phyloP scores from a whole-genome alignment of 2,888 invertebrate genomes.

The Agrochola lychnidis region DNA sequence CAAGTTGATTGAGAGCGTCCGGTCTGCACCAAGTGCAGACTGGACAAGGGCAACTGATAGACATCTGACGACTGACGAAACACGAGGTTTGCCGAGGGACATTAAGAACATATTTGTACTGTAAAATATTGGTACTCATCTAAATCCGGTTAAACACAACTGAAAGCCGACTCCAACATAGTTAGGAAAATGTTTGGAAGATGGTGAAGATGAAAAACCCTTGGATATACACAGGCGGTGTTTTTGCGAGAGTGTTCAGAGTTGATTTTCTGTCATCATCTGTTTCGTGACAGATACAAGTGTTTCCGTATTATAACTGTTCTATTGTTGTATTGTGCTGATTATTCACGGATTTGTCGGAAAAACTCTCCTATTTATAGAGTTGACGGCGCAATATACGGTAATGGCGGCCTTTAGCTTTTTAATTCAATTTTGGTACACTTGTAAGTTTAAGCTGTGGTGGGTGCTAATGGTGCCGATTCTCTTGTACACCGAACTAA shows the following conservation, averaged over 20 bases:
- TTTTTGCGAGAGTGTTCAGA: too few species aligned
- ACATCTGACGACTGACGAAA: too few species aligned
- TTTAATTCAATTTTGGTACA: background rate
- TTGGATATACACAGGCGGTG: too few species aligned
- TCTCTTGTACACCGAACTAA: too few species aligned
- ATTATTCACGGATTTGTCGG: slow-evolving; percentile 58
- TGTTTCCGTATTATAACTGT: slow-evolving; percentile 62
- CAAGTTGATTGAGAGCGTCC: too few species aligned
- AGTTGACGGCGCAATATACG: slow-evolving; percentile 31
- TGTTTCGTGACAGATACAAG: slow-evolving; percentile 21
- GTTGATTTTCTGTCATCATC: slow-evolving; percentile 9
- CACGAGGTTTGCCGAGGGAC: too few species aligned
- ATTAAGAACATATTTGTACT: too few species aligned
- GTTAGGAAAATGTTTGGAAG: background rate
- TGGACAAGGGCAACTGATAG: too few species aligned
- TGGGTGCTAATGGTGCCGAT: too few species aligned
- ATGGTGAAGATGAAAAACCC: background rate
- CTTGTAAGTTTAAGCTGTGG: too few species aligned
- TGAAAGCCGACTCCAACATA: background rate
- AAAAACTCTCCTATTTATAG: slow-evolving; percentile 50
- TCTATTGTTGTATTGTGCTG: slow-evolving; percentile 57
- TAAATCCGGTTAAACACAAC: too few species aligned
- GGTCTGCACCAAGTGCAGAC: too few species aligned
- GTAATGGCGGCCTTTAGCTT: slow-evolving; percentile 21
- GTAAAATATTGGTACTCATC: background rate